Evolutionary conservation across 92 coral and sea anemone species (phyloP).

Genomic region (Epizoanthus rinbou): DNA sequence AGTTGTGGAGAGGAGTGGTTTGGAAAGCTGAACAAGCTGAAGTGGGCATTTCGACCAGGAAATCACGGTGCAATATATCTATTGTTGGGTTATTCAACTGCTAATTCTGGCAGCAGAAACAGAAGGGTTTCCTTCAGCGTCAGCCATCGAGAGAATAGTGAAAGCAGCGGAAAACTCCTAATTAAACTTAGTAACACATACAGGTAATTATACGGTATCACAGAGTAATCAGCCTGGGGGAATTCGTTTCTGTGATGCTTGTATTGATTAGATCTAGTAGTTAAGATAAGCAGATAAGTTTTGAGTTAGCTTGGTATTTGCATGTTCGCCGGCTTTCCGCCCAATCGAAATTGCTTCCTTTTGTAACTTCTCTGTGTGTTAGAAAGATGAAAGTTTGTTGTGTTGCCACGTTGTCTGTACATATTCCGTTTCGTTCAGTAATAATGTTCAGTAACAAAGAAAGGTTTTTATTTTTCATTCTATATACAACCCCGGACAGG

Average conservation of each 20-base stretch:
- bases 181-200: neutral
- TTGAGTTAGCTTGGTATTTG: conserved; percentile 13
- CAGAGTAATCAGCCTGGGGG: neutral
- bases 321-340: neutral
- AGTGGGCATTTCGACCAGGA: too few species aligned
- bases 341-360: neutral
- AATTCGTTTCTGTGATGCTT: neutral
- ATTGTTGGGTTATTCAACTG: too few species aligned
- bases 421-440: too few species aligned
- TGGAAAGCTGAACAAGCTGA: too few species aligned
- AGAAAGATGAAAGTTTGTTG: too few species aligned
- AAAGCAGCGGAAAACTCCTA: neutral
- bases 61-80: too few species aligned
- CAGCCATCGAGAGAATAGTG: too few species aligned
- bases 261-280: conserved; percentile 1
- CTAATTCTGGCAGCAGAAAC: too few species aligned
- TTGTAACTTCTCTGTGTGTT: neutral
- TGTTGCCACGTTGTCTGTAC: too few species aligned
- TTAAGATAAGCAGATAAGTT: conserved; percentile 27
- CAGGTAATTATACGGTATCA: neutral
- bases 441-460: too few species aligned
- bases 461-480: neutral
- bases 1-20: too few species aligned
- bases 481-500: neutral
- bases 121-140: too few species aligned